Conservation (phyloP, 2,113 vertebrate genomes). For the Alexandromys fortis region DNA sequence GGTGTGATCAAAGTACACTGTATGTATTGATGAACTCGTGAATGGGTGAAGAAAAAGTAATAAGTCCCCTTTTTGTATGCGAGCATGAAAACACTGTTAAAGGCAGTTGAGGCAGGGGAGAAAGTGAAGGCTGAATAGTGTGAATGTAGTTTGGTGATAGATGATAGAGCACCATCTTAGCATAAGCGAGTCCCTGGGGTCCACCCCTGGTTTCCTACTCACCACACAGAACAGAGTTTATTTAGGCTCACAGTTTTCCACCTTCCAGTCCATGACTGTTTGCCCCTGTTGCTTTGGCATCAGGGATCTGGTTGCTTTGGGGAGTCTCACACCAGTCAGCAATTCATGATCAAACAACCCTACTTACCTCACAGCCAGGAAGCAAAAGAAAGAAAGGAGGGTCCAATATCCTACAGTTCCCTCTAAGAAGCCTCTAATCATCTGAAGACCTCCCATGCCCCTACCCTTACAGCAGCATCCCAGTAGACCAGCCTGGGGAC, state of each 20-base stretch:
- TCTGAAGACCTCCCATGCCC: neutral
- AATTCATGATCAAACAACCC: neutral
- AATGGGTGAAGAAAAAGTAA: neutral
- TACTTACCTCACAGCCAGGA: neutral
- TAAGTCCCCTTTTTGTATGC: neutral
- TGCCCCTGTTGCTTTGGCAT: neutral
- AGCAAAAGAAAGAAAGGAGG: neutral
- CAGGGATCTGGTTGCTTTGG: neutral
- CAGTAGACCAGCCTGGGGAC: neutral
- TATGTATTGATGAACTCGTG: neutral
- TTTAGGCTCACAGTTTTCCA: neutral
- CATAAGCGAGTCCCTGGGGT: neutral
- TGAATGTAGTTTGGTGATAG: neutral
- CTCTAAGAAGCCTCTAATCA: neutral
- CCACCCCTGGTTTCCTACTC: neutral
- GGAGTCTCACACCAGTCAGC: neutral
- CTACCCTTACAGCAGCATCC: neutral
- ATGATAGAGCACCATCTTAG: neutral
- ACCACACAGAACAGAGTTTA: neutral
- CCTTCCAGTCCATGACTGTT: neutral
- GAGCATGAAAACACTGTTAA: neutral
- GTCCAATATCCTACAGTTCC: neutral
- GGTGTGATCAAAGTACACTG: neutral
- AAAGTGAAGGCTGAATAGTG: neutral
- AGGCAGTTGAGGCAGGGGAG: neutral